Conservation (phyloP, 2,888 invertebrate genomes). For the Pseudeuparius sepicola region DNA sequence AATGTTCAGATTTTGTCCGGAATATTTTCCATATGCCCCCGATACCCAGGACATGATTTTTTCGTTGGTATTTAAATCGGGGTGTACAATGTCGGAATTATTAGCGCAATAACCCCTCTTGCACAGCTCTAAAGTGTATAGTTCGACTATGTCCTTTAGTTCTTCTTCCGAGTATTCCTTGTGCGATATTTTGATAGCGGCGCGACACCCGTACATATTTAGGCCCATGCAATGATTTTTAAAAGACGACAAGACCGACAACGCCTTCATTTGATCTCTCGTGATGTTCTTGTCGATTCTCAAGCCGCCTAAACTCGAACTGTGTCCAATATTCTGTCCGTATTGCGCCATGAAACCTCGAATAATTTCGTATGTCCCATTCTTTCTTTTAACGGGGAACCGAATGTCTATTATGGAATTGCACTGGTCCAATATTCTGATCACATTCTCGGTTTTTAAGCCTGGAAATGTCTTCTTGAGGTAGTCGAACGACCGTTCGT, state of each 20-base stretch:
- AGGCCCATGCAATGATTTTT: slow-evolving; percentile 34
- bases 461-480: slow-evolving; percentile 17
- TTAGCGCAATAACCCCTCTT: slow-evolving; percentile 25
- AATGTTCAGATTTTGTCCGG: slow-evolving; percentile 19
- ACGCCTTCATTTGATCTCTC: slow-evolving; percentile 33
- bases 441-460: slow-evolving; percentile 26
- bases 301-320: slow-evolving; percentile 31
- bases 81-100: slow-evolving; percentile 30
- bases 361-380: slow-evolving; percentile 30
- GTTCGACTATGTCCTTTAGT: slow-evolving; percentile 28
- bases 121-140: slow-evolving; percentile 27
- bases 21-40: slow-evolving; percentile 19
- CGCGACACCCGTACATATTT: slow-evolving; percentile 32
- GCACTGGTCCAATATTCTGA: slow-evolving; percentile 32
- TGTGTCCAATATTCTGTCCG: slow-evolving; percentile 27
- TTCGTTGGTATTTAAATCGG: slow-evolving; percentile 31
- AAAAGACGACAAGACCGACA: slow-evolving; percentile 32
- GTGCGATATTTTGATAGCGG: slow-evolving; percentile 33
- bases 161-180: slow-evolving; percentile 28
- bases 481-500: slow-evolving; percentile 30
- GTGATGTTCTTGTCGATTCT: slow-evolving; percentile 13
- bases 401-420: slow-evolving; percentile 33
- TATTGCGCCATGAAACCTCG: slow-evolving; percentile 34
- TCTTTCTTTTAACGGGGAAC: slow-evolving; percentile 31
- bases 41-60: slow-evolving; percentile 32